Base-by-base conservation (phyloP, 2,797 vertebrate genomes). In the Macroramphosus scolopax region DNA sequence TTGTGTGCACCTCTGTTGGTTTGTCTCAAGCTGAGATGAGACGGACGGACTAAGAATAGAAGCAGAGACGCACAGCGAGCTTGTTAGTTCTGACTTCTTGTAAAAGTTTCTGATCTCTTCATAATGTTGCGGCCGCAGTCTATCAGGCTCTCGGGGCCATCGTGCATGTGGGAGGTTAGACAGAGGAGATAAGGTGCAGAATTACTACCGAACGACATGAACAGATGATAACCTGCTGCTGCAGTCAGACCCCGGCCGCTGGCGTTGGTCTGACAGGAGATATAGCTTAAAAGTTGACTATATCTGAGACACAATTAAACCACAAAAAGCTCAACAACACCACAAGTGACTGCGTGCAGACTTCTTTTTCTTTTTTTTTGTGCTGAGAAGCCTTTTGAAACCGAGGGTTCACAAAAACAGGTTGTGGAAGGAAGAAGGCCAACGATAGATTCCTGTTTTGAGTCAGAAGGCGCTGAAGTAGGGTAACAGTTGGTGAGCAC, bases 1-100 rank as follows among this genome's bases (percentile, higher is more conserved):
- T 81, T 61, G 59, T 69, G 69, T 72, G 71, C 68, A 72, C 77
- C 67, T 85, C 68, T 45, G 44, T 67, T 40, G 60, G 61, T 75
- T 56, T 17, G 61, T 68, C 59, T 74, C 22, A 41, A 56, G 50
- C 49, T 60, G 63, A 57, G 49, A 63, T 35, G 40, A 49, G 53
- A 73, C 33, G 50, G 5, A 16, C n/a, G n/a, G 13, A 31, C 36
- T 20, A 28, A 44, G 48, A 40, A 34, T 47, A 57, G 28, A 25
- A 15, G 34, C 35, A 33, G 39, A n/a, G n/a, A n/a, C n/a, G n/a
- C n/a, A n/a, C n/a, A n/a, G n/a, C n/a, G n/a, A n/a, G n/a, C n/a
- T n/a, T n/a, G n/a, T n/a, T n/a, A n/a, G n/a, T n/a, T n/a, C n/a
- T n/a, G n/a, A n/a, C n/a, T n/a, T n/a, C n/a, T n/a, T n/a, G n/a